A percentile compares a stretch with the other conserved stretches of the same genome.
Conservation (phyloP, 2,113 vertebrate genomes). For the Crocuta crocuta region DNA sequence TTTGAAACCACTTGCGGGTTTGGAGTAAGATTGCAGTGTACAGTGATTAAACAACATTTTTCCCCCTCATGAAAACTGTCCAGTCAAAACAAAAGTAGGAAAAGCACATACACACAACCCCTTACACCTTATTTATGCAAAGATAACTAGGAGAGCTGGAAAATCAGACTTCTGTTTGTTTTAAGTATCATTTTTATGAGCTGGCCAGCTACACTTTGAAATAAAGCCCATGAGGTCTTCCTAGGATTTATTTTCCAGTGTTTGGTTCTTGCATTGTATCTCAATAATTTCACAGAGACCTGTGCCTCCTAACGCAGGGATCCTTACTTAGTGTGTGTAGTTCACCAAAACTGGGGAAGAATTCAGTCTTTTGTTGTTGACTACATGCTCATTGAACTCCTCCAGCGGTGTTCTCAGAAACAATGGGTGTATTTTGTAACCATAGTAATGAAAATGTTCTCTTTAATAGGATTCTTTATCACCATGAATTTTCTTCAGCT, state of each 20-base stretch:
- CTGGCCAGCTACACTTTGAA: conserved; percentile 9
- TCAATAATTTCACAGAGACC: background rate
- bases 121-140: background rate
- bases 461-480: background rate
- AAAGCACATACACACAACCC: background rate
- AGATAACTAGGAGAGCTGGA: background rate
- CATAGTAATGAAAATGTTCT: conserved; percentile 57
- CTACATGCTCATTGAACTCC: background rate
- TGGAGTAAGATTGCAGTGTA: conserved; percentile 26
- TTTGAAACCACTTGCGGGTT: conserved; percentile 61
- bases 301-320: background rate
- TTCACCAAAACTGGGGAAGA: conserved; percentile 34
- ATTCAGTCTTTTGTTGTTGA: conserved; percentile 57
- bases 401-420: background rate
- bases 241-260: background rate
- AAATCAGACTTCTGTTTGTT: conserved; percentile 47
- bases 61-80: background rate
- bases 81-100: conserved; percentile 71
- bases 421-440: conserved; percentile 61
- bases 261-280: conserved; percentile 7
- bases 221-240: background rate
- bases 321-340: background rate
- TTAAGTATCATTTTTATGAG: conserved; percentile 42
- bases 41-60: conserved; percentile 15
- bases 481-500: background rate